Evolutionary conservation across 2,797 vertebrate species (phyloP), one percentile per base, ranked within the genome.

Genomic region (Cryptoblepharus egeriae): DNA sequence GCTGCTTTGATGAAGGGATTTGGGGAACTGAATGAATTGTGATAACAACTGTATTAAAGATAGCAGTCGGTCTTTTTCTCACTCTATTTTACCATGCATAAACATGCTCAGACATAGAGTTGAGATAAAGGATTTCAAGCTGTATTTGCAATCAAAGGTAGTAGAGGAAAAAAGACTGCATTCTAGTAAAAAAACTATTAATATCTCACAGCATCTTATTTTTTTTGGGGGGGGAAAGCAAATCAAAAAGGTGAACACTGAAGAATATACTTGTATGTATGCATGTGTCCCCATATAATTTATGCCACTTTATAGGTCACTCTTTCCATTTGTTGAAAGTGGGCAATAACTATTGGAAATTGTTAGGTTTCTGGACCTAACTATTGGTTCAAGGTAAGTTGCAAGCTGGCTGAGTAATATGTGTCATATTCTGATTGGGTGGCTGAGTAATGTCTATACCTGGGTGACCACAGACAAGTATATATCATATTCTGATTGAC

Each of bases 131-230:
- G 76, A 42, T 79, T 87, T 85, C 82, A 83, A 89, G 84, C 26
- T 81, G 39, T 85, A 83, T 81, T 88, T 90, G 77, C 89, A 88
- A 91, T 89, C 85, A 84, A 90, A 92, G 85, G n/a, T 42, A 83
- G 81, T 85, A 42, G 60, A 88, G 75, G n/a, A 52, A 73, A 24
- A 26, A 32, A 57, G 49, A 45, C 22, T 60, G 55, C 5, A 9
- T 32, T 75, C 69, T 42, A 72, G 82, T 80, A 82, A 88, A n/a
- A 64, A 30, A 32, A 30, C 18, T 39, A 11, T 39, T 32, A 57
- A 12, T 69, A 68, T 57, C 60, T 32, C 6, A 76, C 83, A 58
- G n/a, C 77, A 83, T 88, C 79, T 71, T 88, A 35, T 75, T 88
- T 76, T 58, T 55, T n/a, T 4, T 42, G 9, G 39, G 39, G 39